Conservation (phyloP, 1,140 invertebrate species). For the Globodera rostochiensis region DNA sequence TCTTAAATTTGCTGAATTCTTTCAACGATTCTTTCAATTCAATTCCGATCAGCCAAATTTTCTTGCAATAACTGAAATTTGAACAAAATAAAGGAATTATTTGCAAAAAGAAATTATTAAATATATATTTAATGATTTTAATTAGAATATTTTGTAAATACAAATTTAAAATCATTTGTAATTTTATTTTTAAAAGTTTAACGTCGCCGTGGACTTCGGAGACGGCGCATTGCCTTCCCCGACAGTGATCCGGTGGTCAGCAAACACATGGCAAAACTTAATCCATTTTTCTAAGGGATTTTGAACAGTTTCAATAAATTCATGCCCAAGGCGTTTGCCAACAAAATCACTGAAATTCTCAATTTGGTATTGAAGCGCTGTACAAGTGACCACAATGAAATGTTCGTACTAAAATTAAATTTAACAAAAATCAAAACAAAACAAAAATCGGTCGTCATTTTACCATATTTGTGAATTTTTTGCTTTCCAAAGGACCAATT, state of each 20-base stretch:
- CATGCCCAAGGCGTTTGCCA: background rate
- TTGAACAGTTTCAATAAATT: conserved; percentile 12
- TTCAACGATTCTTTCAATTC: background rate
- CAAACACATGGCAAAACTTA: background rate
- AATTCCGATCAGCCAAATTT: background rate
- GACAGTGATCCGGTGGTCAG: background rate
- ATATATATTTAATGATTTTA: too few relatives aligned
- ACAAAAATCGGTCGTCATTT: too few relatives aligned
- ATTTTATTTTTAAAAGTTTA: background rate
- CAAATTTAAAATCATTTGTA: background rate
- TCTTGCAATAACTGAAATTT: background rate
- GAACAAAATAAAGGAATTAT: too few relatives aligned
- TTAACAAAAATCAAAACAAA: too few relatives aligned
- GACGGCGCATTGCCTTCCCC: background rate
- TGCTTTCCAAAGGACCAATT: background rate
- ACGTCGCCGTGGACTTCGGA: background rate
- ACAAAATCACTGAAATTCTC: conserved; percentile 9
- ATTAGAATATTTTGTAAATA: too few relatives aligned
- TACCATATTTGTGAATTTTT: background rate
- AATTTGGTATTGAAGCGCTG: background rate
- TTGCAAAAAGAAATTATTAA: too few relatives aligned
- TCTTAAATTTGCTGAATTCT: background rate
- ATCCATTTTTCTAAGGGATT: background rate
- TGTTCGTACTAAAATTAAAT: conserved; percentile 8
- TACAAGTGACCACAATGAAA: conserved; percentile 21